phyloP scores from a whole-genome alignment of 1,140 invertebrate species.

The Ips typographus region DNA sequence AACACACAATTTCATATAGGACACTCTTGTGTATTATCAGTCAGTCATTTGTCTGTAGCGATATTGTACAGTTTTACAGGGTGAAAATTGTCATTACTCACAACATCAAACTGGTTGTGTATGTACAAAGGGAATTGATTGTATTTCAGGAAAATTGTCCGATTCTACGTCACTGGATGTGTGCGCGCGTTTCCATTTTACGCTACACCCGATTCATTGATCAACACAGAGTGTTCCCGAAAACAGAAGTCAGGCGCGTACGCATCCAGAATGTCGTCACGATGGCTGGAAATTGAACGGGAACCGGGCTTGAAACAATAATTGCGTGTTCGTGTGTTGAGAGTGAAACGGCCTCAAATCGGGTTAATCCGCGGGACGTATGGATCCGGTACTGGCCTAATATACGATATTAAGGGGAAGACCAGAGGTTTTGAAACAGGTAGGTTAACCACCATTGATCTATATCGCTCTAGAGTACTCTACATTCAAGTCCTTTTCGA shows the following conservation, averaged over 20 bases:
- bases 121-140: too few relatives aligned
- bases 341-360: background rate
- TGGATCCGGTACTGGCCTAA: background rate
- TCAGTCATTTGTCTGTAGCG: too few relatives aligned
- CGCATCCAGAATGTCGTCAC: conserved; percentile 12
- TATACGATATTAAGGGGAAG: background rate
- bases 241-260: conserved; percentile 41
- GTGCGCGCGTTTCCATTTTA: conserved; percentile 49
- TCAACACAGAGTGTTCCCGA: conserved; percentile 41
- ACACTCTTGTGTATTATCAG: too few relatives aligned
- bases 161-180: conserved; percentile 1
- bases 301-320: background rate
- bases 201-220: conserved; percentile 52
- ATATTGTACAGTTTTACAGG: too few relatives aligned
- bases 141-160: too few relatives aligned
- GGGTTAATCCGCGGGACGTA: background rate
- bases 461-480: too few relatives aligned
- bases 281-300: background rate
- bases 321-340: background rate
- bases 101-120: too few relatives aligned
- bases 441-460: background rate
- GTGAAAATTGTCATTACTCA: too few relatives aligned
- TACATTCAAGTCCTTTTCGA: too few relatives aligned
- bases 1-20: too few relatives aligned
- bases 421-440: conserved; percentile 9